Evolutionary conservation across 2,888 invertebrate genomes (phyloP).

Genomic region (Drosophila anceps): DNA sequence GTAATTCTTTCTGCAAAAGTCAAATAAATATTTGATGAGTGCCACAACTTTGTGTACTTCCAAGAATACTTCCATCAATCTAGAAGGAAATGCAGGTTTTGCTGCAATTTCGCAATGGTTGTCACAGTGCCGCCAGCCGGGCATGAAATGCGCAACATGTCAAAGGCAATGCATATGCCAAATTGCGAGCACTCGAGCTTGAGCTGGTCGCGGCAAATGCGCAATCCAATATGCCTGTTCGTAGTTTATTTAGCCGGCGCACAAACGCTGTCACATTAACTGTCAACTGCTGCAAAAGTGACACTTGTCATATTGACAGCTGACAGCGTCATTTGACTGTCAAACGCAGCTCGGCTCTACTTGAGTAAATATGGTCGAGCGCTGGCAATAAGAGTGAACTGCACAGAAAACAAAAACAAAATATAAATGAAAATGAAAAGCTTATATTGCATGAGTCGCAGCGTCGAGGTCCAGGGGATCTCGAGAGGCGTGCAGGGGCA

Average conservation of each 20-base stretch:
- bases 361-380: slow-evolving; percentile 51
- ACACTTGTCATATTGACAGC: slow-evolving; percentile 84
- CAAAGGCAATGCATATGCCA: slow-evolving; percentile 17
- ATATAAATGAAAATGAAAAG: slow-evolving; percentile 14
- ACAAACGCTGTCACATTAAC: slow-evolving; percentile 80
- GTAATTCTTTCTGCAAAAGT: neutral
- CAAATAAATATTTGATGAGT: slow-evolving; percentile 1
- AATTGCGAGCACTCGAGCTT: slow-evolving; percentile 12
- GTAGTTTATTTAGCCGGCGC: slow-evolving; percentile 77
- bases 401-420: slow-evolving; percentile 4
- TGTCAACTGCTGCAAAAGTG: slow-evolving; percentile 83
- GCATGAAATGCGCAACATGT: slow-evolving; percentile 30
- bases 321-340: slow-evolving; percentile 84
- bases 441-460: slow-evolving; percentile 9
- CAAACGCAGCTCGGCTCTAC: slow-evolving; percentile 62
- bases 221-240: slow-evolving; percentile 77
- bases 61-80: neutral
- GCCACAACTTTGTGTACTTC: neutral
- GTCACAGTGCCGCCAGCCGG: slow-evolving; percentile 12
- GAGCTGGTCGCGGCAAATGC: slow-evolving; percentile 33
- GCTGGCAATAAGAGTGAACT: slow-evolving; percentile 31
- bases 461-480: neutral
- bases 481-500: neutral
- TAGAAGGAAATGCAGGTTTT: too few relatives aligned
- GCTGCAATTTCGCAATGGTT: neutral